phyloP scores from a whole-genome alignment of 1,140 invertebrate species.

The Protaetia brevitarsis region DNA sequence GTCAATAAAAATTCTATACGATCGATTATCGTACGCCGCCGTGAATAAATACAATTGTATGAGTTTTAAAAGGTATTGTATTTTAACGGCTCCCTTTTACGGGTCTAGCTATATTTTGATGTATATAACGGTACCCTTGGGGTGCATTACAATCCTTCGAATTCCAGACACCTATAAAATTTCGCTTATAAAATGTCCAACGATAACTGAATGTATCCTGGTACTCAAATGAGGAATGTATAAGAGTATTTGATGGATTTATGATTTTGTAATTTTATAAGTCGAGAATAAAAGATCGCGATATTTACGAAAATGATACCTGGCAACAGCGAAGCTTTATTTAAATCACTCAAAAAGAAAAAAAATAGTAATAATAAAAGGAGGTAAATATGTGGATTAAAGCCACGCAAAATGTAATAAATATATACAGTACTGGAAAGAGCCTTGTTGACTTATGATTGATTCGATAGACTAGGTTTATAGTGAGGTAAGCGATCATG shows the following conservation, averaged over 20 bases:
- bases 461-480: too few relatives aligned
- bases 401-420: too few relatives aligned
- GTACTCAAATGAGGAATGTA: constrained; percentile 6
- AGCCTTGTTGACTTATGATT: too few relatives aligned
- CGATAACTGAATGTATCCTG: not conserved
- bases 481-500: too few relatives aligned
- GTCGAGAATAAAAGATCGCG: too few relatives aligned
- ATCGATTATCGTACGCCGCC: not conserved
- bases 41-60: not conserved
- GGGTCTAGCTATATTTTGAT: constrained; percentile 1
- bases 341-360: too few relatives aligned
- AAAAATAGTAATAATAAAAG: too few relatives aligned
- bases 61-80: constrained; percentile 5
- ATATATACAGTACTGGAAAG: too few relatives aligned
- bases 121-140: not conserved
- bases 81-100: constrained; percentile 9
- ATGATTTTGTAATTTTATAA: constrained; percentile 7
- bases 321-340: too few relatives aligned
- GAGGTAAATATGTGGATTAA: too few relatives aligned
- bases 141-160: not conserved
- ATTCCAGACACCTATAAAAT: not conserved
- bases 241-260: constrained; percentile 9
- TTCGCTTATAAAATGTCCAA: not conserved
- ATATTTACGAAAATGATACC: too few relatives aligned
- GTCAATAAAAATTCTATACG: not conserved